Evolutionary conservation across 2,888 invertebrate species (phyloP).

Genomic region (Panzeria rudis): DNA sequence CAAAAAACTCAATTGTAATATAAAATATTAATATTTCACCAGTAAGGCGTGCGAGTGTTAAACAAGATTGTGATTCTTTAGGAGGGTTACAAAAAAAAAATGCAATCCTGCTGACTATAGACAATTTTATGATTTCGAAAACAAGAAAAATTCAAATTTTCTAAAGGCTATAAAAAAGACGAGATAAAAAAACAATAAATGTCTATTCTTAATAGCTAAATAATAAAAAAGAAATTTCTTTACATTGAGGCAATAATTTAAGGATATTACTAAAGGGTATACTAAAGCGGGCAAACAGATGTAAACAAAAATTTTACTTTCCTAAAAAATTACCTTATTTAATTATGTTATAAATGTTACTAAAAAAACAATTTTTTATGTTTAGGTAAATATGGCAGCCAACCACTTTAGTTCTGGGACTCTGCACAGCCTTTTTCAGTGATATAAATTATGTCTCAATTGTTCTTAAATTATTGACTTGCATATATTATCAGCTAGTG

Average conservation of each 20-base stretch:
- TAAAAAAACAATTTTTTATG: too few relatives aligned
- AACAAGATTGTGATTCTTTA: conserved; percentile 20
- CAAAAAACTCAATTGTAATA: conserved; percentile 37
- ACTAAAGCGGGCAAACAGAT: not conserved
- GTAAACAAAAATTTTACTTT: too few relatives aligned
- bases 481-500: too few relatives aligned
- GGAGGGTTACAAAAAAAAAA: not conserved
- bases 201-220: conserved; percentile 19
- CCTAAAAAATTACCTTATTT: too few relatives aligned
- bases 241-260: not conserved
- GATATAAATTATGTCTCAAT: too few relatives aligned
- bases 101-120: conserved; percentile 22
- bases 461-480: too few relatives aligned
- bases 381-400: too few relatives aligned
- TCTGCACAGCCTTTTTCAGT: too few relatives aligned
- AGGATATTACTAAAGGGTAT: not conserved
- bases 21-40: conserved; percentile 57
- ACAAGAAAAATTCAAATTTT: conserved; percentile 24
- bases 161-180: not conserved
- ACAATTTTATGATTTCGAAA: conserved; percentile 10
- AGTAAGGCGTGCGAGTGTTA: conserved; percentile 8
- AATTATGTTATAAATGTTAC: too few relatives aligned
- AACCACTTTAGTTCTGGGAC: too few relatives aligned
- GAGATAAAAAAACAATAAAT: conserved; percentile 22
- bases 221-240: conserved; percentile 21